Base-by-base conservation (phyloP, 2,888 invertebrate genomes). In the Embidobia sp. region DNA sequence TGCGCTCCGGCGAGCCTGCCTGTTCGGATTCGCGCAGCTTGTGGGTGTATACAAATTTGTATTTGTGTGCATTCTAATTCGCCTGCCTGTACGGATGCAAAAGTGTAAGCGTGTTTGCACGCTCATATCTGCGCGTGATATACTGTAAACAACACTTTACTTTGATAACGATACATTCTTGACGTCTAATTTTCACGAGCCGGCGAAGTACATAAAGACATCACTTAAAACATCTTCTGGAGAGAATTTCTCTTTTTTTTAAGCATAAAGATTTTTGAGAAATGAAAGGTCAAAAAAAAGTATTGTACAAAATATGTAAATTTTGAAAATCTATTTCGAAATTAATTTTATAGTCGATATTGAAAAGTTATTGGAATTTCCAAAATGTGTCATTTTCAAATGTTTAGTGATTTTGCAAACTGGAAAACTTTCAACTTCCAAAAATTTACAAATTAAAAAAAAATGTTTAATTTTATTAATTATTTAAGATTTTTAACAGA, bases 121-220 rank as follows among this genome's bases (percentile, higher is more conserved):
- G 8, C 27, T 46, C 15, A 57, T 44, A 59, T 49, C 53, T 53
- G 13, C 53, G 22, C 37, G 37, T 40, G 61, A 67, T 55, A 67
- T 26, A 51, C 57, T 6, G 57, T 27, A 69, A 72, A 70, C 26
- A 55, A 72, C 46, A 40, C 44, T 53, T 6, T 10, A 53, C 46
- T 55, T 67, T 55, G 44, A 33, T 44, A 67, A 29, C 42, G 33
- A 66, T 66, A 55, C 11, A 67, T 53, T 53, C 42, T 53, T 44
- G 64, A 44, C 64, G 53, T 53, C 27, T 64, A 51, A 64, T 64
- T 51, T 64, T 64, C 51, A 48, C 2, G 15, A 51, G 7, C 15
- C n/a, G 40, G 5, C 19, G 6, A 10, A 3, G 35, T 16, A 11
- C 3, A 48, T 40, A 63, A 49, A 63, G 49, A 49, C n/a, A 19